phyloP scores from a whole-genome alignment of 2,888 invertebrate species.

The Caenorhabditis sinica region DNA sequence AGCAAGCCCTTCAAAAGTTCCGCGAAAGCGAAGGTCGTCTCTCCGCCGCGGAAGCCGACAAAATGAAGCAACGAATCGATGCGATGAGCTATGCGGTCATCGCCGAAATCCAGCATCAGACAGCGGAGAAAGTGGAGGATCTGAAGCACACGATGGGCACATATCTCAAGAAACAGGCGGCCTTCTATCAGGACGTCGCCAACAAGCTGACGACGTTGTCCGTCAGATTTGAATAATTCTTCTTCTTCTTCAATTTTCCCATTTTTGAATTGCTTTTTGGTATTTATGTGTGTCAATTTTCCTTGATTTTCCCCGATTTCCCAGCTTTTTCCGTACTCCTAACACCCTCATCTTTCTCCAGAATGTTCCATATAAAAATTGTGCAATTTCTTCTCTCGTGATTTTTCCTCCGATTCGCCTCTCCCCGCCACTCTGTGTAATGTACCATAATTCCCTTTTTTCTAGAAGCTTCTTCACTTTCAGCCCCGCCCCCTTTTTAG shows the following conservation, averaged over 20 bases:
- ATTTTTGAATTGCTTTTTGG: background rate
- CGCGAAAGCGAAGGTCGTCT: constrained; percentile 72
- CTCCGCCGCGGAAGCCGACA: constrained; percentile 66
- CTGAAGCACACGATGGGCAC: constrained; percentile 91
- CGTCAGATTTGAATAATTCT: constrained; percentile 61
- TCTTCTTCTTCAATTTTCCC: background rate
- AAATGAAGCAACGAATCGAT: constrained; percentile 88
- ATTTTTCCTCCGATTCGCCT: too few species aligned
- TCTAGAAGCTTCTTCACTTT: too few species aligned
- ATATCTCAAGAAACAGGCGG: constrained; percentile 92
- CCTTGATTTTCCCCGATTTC: background rate
- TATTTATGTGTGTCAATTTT: background rate
- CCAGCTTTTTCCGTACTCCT: background rate
- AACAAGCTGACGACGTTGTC: constrained; percentile 76
- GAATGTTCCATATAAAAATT: too few species aligned
- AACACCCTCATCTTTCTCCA: background rate
- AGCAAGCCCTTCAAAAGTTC: constrained; percentile 75
- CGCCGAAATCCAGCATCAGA: constrained; percentile 96
- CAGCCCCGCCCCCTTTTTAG: too few species aligned
- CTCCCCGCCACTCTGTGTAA: too few species aligned
- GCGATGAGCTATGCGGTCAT: constrained; percentile 94
- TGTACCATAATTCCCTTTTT: too few species aligned
- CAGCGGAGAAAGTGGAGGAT: constrained; percentile 89
- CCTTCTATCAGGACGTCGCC: constrained; percentile 90
- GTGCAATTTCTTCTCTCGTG: too few species aligned